Conservation (phyloP, 92 coral and sea anemone genomes). For the Chrysogorgia sp. region DNA sequence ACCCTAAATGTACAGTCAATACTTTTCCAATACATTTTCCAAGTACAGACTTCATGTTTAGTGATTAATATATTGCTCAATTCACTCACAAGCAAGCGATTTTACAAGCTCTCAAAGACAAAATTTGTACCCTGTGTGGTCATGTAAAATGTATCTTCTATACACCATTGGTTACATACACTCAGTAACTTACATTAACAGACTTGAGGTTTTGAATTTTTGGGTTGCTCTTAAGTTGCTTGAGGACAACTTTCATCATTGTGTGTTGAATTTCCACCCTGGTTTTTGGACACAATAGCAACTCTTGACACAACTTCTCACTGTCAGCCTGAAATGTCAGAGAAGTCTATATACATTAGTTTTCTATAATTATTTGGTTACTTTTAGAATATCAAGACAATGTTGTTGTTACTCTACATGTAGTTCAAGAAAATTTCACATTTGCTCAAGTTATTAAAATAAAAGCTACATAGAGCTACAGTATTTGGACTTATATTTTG, state of each 20-base stretch:
- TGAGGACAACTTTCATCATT: constrained; percentile 1
- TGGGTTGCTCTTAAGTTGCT: background rate
- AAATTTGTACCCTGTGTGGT: no score
- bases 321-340: constrained; percentile 9
- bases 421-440: no score
- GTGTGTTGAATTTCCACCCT: background rate
- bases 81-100: no score
- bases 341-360: background rate
- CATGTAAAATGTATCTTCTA: no score
- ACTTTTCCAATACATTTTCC: background rate
- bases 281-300: constrained; percentile 5
- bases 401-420: no score
- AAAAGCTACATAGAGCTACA: no score
- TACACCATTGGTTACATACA: background rate
- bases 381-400: no score
- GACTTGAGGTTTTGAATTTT: background rate
- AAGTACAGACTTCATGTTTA: background rate
- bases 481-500: no score
- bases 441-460: no score
- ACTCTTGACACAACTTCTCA: constrained; percentile 20
- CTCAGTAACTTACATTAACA: constrained; percentile 2
- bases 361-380: background rate
- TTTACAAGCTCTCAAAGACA: no score
- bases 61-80: background rate
- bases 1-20: background rate